Evolutionary conservation across 2,888 invertebrate species (phyloP).

Genomic region (Drosophila pegasa): DNA sequence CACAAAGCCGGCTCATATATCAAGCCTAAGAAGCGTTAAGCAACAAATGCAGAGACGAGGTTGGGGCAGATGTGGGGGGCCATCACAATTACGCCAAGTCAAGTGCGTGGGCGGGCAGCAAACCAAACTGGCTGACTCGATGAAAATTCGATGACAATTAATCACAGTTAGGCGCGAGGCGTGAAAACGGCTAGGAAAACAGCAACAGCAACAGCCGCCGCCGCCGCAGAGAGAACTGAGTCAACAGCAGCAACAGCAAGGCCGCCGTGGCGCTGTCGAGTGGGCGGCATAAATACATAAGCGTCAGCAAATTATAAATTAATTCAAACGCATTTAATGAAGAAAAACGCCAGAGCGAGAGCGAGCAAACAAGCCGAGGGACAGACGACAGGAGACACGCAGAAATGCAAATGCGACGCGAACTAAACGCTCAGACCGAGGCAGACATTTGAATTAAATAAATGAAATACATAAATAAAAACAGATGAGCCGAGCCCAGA

Average conservation of each 20-base stretch:
- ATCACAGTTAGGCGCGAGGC: constrained; percentile 75
- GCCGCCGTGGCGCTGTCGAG: constrained; percentile 22
- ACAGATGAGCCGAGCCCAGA: constrained; percentile 43
- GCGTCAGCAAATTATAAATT: constrained; percentile 81
- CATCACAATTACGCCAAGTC: constrained; percentile 47
- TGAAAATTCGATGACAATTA: constrained; percentile 79
- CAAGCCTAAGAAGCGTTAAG: constrained; percentile 52
- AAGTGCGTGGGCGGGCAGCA: constrained; percentile 23
- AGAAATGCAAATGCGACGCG: constrained; percentile 67
- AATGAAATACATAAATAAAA: constrained; percentile 77
- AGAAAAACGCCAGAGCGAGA: constrained; percentile 65
- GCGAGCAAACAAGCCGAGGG: constrained; percentile 52
- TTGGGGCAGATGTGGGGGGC: constrained; percentile 17
- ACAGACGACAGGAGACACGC: constrained; percentile 20
- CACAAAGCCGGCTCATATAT: constrained; percentile 39
- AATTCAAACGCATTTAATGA: constrained; percentile 78
- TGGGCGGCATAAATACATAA: constrained; percentile 70
- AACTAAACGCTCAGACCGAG: constrained; percentile 49
- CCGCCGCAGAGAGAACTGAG: constrained; percentile 3
- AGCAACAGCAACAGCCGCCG: constrained; percentile 9
- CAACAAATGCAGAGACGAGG: constrained; percentile 25
- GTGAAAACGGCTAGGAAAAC: constrained; percentile 65
- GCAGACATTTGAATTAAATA: constrained; percentile 76
- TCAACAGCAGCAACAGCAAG: constrained; percentile 18
- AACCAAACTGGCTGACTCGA: constrained; percentile 70